Evolutionary conservation across 2,797 vertebrate species (phyloP).

Genomic region (Potorous gilbertii): DNA sequence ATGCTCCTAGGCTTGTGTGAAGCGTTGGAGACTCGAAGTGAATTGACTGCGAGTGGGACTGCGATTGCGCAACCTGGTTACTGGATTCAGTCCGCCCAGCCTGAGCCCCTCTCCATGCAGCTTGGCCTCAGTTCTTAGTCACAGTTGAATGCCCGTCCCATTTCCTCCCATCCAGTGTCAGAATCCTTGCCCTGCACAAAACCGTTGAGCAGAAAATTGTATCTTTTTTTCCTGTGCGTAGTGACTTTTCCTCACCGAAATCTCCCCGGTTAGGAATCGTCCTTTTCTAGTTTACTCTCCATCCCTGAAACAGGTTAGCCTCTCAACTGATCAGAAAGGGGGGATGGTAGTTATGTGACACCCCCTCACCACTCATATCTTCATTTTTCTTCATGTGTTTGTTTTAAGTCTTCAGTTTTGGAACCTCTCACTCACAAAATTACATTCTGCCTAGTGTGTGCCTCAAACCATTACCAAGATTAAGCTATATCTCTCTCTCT

Average conservation of each 20-base stretch:
- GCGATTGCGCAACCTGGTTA: background rate
- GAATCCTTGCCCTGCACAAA: background rate
- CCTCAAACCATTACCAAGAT: background rate
- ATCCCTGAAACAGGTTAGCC: background rate
- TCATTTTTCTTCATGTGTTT: constrained; percentile 36
- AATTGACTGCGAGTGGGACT: background rate
- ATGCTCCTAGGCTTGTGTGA: background rate
- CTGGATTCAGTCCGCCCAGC: background rate
- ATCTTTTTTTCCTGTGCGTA: background rate
- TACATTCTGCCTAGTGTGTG: background rate
- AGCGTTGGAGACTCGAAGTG: background rate
- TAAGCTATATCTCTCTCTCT: background rate
- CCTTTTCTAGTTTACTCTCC: fast-evolving
- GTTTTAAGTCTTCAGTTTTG: background rate
- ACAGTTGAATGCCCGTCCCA: background rate
- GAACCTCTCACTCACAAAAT: constrained; percentile 11
- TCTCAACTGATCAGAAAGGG: background rate
- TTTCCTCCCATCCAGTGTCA: background rate
- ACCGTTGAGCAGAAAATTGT: background rate
- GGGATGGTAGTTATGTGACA: background rate
- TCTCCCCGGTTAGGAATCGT: background rate
- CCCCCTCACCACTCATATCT: background rate
- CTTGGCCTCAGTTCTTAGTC: background rate
- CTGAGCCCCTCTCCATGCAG: background rate
- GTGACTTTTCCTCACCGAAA: background rate